Base-by-base conservation (phyloP, 2,797 vertebrate species). In the Bradypodion ventrale region DNA sequence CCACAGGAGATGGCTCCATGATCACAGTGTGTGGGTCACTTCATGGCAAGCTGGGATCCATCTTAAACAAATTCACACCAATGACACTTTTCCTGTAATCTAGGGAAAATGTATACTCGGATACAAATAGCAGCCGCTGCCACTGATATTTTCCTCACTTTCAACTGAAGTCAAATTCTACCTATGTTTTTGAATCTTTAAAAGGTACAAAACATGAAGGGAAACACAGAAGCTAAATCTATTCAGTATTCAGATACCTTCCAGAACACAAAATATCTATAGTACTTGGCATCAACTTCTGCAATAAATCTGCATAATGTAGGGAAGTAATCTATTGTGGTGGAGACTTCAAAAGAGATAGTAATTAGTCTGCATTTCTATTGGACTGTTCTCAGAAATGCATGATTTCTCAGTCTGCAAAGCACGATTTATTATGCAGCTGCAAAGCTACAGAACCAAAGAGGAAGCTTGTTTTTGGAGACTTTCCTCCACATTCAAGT, bases 101-200 rank as follows among this genome's bases (percentile, higher is more conserved):
- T n/a, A n/a, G n/a, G n/a, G n/a, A n/a, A n/a, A n/a, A n/a, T n/a
- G n/a, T n/a, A n/a, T n/a, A n/a, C n/a, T n/a, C n/a, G n/a, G n/a
- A n/a, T n/a, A n/a, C n/a, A n/a, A n/a, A n/a, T n/a, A n/a, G n/a
- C n/a, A n/a, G n/a, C n/a, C n/a, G n/a, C n/a, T n/a, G n/a, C n/a
- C n/a, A n/a, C n/a, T n/a, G n/a, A n/a, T n/a, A n/a, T n/a, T n/a
- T n/a, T n/a, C n/a, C n/a, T n/a, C n/a, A n/a, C n/a, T n/a, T 66
- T 25, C 60, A 73, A 9, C 0, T 78, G 70, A 52, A 52, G 35
- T 52, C 44, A 73, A 85, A 87, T 89, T 90, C 87, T 88, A 87
- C 13, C 37, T 23, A 0, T 2, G 84, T 91, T 86, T 89, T 68
- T 1, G 13, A 88, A 78, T 78, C 37, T 56, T 1, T 27, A 60